Conservation (phyloP, 2,888 invertebrate species). For the Cryptocheilus praepositus region DNA sequence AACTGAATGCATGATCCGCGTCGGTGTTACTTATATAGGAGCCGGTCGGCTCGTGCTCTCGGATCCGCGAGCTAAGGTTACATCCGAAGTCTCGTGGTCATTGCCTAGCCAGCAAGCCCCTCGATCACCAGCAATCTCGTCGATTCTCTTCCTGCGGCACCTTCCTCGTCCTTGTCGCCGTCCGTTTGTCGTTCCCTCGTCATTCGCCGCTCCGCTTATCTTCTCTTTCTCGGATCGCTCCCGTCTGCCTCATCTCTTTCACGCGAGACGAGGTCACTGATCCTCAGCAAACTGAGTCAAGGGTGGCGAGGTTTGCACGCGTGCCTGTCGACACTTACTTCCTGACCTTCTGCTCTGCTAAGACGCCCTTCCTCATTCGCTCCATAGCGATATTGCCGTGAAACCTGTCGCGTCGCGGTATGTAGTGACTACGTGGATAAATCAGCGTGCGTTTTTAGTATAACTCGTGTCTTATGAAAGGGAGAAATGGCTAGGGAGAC, state of each 20-base stretch:
- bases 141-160: conserved; percentile 3
- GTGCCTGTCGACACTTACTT: not conserved
- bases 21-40: conserved; percentile 67
- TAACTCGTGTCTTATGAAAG: no score
- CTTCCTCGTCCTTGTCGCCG: conserved; percentile 1
- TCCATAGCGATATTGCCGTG: no score
- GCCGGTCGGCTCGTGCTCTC: conserved; percentile 23
- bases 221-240: not conserved
- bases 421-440: no score
- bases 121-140: not conserved
- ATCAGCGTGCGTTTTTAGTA: no score
- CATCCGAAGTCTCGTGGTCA: conserved; percentile 44
- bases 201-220: no score
- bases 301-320: conserved; percentile 37
- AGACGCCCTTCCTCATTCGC: not conserved
- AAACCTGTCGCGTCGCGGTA: no score
- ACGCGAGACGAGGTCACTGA: conserved; percentile 36
- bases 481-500: no score
- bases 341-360: not conserved
- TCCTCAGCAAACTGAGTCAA: conserved; percentile 45
- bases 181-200: conserved; percentile 4
- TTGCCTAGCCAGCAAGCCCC: conserved; percentile 22
- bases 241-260: not conserved
- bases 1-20: conserved; percentile 65
- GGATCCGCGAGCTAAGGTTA: conserved; percentile 48